phyloP scores from a whole-genome alignment of 92 coral and sea anemone species.

The Micromussa lordhowensis region DNA sequence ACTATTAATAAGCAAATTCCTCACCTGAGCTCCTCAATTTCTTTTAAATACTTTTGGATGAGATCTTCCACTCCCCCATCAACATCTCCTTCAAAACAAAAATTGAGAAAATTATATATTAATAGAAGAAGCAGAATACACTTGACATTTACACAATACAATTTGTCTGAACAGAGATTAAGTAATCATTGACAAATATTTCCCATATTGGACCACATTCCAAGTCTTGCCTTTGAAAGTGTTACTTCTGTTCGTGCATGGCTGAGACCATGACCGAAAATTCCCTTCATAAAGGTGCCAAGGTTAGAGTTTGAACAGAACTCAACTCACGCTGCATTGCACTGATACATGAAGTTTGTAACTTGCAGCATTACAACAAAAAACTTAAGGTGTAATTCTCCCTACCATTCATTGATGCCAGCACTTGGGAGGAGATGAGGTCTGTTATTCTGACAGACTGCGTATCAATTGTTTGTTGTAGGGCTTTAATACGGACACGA shows the following conservation, averaged over 20 bases:
- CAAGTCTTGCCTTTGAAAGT: not conserved
- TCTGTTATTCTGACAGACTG: conserved; percentile 92
- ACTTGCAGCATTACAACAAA: not conserved
- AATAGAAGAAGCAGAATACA: not conserved
- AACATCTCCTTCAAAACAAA: conserved; percentile 50
- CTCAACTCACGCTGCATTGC: not conserved
- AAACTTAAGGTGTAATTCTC: too few relatives aligned
- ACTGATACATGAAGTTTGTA: not conserved
- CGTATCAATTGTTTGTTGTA: conserved; percentile 89
- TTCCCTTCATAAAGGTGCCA: not conserved
- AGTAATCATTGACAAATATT: not conserved
- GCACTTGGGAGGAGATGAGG: conserved; percentile 82
- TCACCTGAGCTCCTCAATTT: conserved; percentile 95
- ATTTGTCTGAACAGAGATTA: not conserved
- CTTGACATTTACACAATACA: too few relatives aligned
- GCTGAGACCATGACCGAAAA: not conserved
- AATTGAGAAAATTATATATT: not conserved
- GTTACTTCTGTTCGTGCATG: not conserved
- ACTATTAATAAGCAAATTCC: not conserved
- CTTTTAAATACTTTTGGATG: conserved; percentile 86
- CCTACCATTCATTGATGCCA: conserved; percentile 64
- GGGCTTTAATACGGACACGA: conserved; percentile 90
- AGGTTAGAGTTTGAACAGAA: too few relatives aligned
- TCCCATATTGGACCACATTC: not conserved
- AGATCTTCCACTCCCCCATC: conserved; percentile 95